Base-by-base conservation (phyloP, 2,797 vertebrate genomes). In the Brachymystax lenok region DNA sequence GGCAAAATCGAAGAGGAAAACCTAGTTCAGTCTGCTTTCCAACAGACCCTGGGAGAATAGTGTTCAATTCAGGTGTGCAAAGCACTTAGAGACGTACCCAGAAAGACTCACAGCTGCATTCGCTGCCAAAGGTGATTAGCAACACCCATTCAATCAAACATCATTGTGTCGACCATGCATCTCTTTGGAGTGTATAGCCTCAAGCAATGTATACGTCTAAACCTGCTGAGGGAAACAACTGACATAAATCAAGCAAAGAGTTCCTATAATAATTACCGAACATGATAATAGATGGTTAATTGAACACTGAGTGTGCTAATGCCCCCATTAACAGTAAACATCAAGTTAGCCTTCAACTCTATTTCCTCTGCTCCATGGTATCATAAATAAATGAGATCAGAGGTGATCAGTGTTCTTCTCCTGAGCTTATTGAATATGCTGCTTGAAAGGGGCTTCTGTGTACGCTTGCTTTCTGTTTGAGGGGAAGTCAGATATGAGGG, bases 201-300 rank as follows among this genome's bases (percentile, higher is more conserved):
- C n/a, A 28, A 54, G 50, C 40, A 46, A 46, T 46, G 40, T 46
- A 10, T 46, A 12, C 0, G 40, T 46, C 40, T 13, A 46, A 12
- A 3, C 51, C n/a, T 64, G 30, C 3, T 24, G 24, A 73, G 51
- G 7, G 88, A 92, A 92, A 93, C 88, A 92, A 89, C 90, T 90
- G 90, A 84, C 81, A 77, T 79, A 83, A 17, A 24, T 89, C 85
- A 88, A 88, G 88, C 77, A 85, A 81, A 84, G 61, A 77, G 64
- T n/a, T 85, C 79, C 83, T 75, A 78, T 2, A 13, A 3, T 83
- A 77, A 51, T 75, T 72, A 71, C 82, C 56, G 77, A 74, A 85
- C 85, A 83, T 75, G 80, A 77, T 17, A 13, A 19, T n/a, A 56
- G 19, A 54, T 63, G 63, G 33, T 79, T 80, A 33, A 64, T 64